Percentiles rank a stretch among this genome's conserved stretches.
Evolutionary conservation across 2,113 vertebrate genomes (phyloP).

Genomic region (Bucco capensis): DNA sequence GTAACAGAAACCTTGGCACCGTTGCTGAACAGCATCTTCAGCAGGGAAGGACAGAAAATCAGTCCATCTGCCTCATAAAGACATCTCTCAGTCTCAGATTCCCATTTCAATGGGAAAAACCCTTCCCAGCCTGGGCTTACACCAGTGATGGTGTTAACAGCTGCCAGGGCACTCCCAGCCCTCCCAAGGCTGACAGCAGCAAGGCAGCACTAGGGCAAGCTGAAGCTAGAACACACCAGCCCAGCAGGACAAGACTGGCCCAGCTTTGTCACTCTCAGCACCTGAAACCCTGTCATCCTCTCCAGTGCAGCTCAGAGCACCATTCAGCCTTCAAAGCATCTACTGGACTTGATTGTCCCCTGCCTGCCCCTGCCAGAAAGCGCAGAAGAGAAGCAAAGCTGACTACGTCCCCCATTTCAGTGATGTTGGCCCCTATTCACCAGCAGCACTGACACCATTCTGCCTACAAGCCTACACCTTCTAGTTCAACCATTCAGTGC

Average conservation of each 20-base stretch:
- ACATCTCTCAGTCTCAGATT: accelerated
- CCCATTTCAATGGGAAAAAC: not conserved
- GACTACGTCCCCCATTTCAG: accelerated
- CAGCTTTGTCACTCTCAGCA: not conserved
- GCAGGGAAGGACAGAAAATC: not conserved
- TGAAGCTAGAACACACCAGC: not conserved
- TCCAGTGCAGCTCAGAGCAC: not conserved
- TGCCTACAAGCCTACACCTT: not conserved
- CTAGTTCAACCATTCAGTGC: accelerated
- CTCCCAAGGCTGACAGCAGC: not conserved
- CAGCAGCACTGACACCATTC: accelerated
- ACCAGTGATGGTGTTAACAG: not conserved
- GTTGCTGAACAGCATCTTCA: not conserved
- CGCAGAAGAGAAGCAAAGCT: not conserved
- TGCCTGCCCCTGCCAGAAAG: not conserved
- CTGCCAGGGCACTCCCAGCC: not conserved
- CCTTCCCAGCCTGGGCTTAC: not conserved
- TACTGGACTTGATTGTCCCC: not conserved
- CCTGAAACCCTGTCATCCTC: not conserved
- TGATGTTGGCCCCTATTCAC: too few relatives aligned
- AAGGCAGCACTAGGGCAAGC: not conserved
- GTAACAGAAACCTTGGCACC: not conserved
- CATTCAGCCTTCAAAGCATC: not conserved
- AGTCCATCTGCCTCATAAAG: not conserved
- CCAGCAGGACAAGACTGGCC: not conserved